Conservation (phyloP, 92 coral and sea anemone genomes). For the Diadumene lineata region DNA sequence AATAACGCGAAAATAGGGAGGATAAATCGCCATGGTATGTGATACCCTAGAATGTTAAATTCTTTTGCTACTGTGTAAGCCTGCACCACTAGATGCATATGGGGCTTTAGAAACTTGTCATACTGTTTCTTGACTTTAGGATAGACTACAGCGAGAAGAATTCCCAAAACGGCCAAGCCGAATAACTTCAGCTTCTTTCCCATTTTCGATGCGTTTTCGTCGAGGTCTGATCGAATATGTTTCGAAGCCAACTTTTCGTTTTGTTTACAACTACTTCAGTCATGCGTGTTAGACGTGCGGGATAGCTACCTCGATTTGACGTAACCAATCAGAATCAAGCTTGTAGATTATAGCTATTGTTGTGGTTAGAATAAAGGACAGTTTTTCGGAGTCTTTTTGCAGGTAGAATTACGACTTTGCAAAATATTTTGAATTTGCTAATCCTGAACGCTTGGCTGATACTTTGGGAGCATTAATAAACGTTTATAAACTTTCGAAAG, state of each 20-base stretch:
- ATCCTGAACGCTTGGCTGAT: neutral
- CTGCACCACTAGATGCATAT: conserved; percentile 69
- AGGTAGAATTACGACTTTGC: conserved; percentile 2
- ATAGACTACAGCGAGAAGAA: conserved; percentile 73
- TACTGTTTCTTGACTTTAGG: conserved; percentile 83
- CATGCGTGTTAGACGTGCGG: conserved; percentile 27
- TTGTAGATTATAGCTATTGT: neutral
- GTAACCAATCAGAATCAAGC: conserved; percentile 55
- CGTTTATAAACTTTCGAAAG: too few relatives aligned
- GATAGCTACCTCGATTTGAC: conserved; percentile 52
- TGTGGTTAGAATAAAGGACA: conserved; percentile 14
- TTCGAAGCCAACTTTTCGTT: conserved; percentile 28
- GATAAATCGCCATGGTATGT: conserved; percentile 90
- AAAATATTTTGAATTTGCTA: conserved; percentile 2
- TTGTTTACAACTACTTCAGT: conserved; percentile 31
- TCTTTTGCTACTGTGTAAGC: conserved; percentile 67
- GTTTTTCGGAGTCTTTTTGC: conserved; percentile 13
- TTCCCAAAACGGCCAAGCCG: conserved; percentile 82
- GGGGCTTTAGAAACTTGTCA: conserved; percentile 83
- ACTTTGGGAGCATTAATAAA: neutral
- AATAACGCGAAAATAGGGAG: conserved; percentile 78
- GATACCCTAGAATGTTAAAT: conserved; percentile 86
- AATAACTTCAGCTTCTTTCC: conserved; percentile 80
- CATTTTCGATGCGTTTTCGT: conserved; percentile 23
- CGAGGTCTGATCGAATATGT: conserved; percentile 12